phyloP scores from a whole-genome alignment of 2,888 invertebrate genomes.

The Cosmia trapezina region DNA sequence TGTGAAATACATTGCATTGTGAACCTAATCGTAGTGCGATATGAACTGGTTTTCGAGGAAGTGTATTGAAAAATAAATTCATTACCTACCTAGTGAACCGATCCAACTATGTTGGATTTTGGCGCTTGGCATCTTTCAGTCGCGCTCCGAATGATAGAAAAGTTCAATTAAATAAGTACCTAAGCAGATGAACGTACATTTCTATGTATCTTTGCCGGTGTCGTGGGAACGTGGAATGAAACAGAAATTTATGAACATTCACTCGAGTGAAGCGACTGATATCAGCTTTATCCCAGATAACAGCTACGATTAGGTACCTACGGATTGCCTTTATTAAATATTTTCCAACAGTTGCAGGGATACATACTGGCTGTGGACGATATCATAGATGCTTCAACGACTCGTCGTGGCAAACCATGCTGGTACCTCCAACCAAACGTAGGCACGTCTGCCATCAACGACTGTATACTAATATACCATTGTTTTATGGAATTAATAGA shows the following conservation, averaged over 20 bases:
- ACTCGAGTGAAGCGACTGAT: neutral
- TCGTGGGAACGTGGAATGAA: neutral
- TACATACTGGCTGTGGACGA: slow-evolving; percentile 39
- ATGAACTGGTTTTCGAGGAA: too few species aligned
- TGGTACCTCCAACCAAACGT: slow-evolving; percentile 42
- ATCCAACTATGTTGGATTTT: neutral
- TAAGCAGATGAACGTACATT: neutral
- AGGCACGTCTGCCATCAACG: slow-evolving; percentile 48
- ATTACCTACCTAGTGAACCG: neutral
- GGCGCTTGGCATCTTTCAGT: neutral
- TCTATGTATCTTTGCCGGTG: neutral
- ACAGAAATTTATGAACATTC: neutral
- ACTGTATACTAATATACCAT: slow-evolving; percentile 35
- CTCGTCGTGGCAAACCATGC: slow-evolving; percentile 46
- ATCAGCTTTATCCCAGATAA: neutral
- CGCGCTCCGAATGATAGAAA: neutral
- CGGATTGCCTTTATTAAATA: too few species aligned
- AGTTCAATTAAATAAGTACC: neutral
- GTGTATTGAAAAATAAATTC: neutral
- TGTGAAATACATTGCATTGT: too few species aligned
- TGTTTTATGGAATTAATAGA: slow-evolving; percentile 37
- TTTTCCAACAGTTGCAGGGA: slow-evolving; percentile 44
- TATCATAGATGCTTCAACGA: slow-evolving; percentile 41
- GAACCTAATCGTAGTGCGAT: too few species aligned
- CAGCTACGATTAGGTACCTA: too few species aligned